Evolutionary conservation across 2,113 vertebrate genomes (phyloP).

Genomic region (Oriolus oriolus): DNA sequence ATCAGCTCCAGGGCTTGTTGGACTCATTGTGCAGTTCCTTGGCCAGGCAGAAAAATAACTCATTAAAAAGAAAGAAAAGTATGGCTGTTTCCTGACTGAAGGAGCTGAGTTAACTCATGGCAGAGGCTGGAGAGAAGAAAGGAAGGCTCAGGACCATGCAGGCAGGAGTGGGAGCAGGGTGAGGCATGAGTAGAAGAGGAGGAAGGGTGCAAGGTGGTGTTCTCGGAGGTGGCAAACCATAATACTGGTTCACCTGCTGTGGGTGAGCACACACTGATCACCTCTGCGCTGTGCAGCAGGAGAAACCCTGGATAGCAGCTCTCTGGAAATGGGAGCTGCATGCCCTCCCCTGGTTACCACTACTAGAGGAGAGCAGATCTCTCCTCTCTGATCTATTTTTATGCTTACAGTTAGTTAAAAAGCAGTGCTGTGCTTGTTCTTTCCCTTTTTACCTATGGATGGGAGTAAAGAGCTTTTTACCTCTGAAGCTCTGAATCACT

Average conservation of each 20-base stretch:
- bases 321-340: not conserved
- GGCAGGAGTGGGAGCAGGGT: not conserved
- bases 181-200: not conserved
- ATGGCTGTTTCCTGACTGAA: not conserved
- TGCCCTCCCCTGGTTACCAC: not conserved
- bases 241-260: not conserved
- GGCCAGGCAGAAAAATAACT: not conserved
- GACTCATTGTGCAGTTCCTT: not conserved
- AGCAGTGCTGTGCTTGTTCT: not conserved
- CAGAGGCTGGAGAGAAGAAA: not conserved
- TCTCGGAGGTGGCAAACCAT: not conserved
- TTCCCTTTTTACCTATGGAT: not conserved
- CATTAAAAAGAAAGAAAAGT: not conserved
- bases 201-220: not conserved
- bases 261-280: not conserved
- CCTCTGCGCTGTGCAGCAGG: not conserved
- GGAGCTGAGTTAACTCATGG: not conserved
- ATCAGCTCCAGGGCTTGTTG: not conserved
- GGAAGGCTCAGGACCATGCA: not conserved
- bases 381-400: not conserved
- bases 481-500: not conserved
- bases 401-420: not conserved
- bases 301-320: not conserved
- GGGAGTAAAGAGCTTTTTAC: conserved; percentile 5
- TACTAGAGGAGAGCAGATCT: too few species aligned